Conservation (phyloP, 1,140 invertebrate genomes). For the Acarapis woodi region DNA sequence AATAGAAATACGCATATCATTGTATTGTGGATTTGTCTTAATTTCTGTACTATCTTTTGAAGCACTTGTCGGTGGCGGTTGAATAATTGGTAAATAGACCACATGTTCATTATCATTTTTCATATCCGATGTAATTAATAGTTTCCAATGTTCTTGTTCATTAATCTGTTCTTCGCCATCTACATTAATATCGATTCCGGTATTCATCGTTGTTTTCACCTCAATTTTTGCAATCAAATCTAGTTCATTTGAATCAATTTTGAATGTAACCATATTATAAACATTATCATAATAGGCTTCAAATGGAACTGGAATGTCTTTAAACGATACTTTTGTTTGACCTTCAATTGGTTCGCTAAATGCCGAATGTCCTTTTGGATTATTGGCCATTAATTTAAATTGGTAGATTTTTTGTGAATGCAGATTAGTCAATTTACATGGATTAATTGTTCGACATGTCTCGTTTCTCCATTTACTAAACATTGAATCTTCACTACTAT, state of each 20-base stretch:
- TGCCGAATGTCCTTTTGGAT: constrained; percentile 12
- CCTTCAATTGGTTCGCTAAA: constrained; percentile 13
- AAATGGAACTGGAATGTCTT: constrained; percentile 35
- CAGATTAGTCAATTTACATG: constrained; percentile 41
- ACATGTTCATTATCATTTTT: constrained; percentile 15
- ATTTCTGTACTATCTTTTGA: too few species aligned
- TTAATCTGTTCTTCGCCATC: too few species aligned
- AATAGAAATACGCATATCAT: constrained; percentile 34
- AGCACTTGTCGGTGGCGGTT: constrained; percentile 13
- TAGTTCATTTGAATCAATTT: constrained; percentile 25
- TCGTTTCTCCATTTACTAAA: constrained; percentile 27
- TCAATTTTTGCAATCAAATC: constrained; percentile 30
- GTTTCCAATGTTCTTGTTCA: constrained; percentile 10
- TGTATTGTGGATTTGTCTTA: too few species aligned
- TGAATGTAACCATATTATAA: constrained; percentile 36
- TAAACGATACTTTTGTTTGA: constrained; percentile 12
- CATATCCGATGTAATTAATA: constrained; percentile 9
- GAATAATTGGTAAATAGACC: too few species aligned
- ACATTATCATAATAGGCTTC: constrained; percentile 23
- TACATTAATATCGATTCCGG: neutral
- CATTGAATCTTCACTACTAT: constrained; percentile 15
- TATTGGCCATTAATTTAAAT: constrained; percentile 14
- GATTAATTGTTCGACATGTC: constrained; percentile 40
- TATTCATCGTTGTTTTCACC: constrained; percentile 5
- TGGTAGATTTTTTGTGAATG: constrained; percentile 12